Evolutionary conservation across 2,797 vertebrate genomes (phyloP).

Genomic region (Mergus octosetaceus): DNA sequence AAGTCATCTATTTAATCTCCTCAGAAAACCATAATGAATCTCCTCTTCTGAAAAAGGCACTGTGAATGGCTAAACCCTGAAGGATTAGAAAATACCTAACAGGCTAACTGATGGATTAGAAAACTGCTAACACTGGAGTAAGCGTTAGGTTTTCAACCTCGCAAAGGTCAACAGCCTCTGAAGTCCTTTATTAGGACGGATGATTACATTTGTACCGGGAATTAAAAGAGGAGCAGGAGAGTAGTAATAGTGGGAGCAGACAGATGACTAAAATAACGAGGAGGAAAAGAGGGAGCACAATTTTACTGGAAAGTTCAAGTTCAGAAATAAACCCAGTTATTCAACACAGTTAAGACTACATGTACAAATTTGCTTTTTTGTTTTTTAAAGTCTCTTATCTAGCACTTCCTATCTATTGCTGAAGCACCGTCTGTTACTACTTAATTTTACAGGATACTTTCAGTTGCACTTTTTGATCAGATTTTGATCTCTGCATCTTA

Average conservation of each 20-base stretch:
- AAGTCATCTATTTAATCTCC: not conserved
- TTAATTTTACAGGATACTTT: not conserved
- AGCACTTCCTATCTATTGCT: not conserved
- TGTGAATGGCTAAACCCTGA: rapidly evolving
- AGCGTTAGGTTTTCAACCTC: not conserved
- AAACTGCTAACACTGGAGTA: not conserved
- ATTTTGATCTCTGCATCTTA: not conserved
- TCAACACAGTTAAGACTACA: not conserved
- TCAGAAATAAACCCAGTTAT: not conserved
- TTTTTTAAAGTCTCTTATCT: not conserved
- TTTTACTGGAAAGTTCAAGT: not conserved
- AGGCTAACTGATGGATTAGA: not conserved
- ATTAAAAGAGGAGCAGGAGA: not conserved
- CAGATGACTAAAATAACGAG: not conserved
- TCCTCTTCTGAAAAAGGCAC: not conserved
- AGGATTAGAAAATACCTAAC: not conserved
- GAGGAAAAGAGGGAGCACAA: not conserved
- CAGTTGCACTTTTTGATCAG: not conserved
- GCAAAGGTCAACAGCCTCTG: not conserved
- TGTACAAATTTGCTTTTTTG: not conserved
- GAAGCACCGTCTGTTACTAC: not conserved
- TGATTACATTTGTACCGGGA: not conserved
- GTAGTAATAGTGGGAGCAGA: not conserved
- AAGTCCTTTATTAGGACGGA: not conserved
- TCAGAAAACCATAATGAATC: not conserved